Base-by-base conservation (phyloP, 1,140 invertebrate genomes). In the Thalassaphorura encarpata region DNA sequence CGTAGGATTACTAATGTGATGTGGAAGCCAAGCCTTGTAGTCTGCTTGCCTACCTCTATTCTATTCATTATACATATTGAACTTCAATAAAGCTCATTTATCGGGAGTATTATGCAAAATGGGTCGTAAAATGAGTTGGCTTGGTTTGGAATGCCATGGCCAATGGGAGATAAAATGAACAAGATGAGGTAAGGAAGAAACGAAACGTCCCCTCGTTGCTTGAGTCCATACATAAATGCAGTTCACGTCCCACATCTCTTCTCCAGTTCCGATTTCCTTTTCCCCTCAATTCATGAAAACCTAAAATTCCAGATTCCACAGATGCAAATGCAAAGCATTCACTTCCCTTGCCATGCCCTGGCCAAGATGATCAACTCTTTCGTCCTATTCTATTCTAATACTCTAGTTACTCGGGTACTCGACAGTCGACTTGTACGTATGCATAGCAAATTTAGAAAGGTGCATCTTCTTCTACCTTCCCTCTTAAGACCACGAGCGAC, bases 81-180 rank as follows among this genome's bases (percentile, higher is more conserved):
- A 39, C 56, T 53, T 58, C 56, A 54, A 54, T 59, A 59, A 59
- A 54, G 45, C 46, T 24, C 52, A 60, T 54, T 56, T 60, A 60
- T 56, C 58, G 48, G 53, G 41, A 48, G 39, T 49, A 56, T 60
- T 60, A 60, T 60, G 58, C 58, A 60, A 60, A 60, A 53, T 56
- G 49, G 29, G 40, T 52, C 53, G 49, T 56, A 8, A 27, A 26
- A n/a, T n/a, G n/a, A n/a, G n/a, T n/a, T n/a, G n/a, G n/a, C n/a
- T n/a, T n/a, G n/a, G n/a, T n/a, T n/a, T n/a, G n/a, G 13, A 51
- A 51, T 26, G 8, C 16, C 21, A 23, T 13, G 48, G 28, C 26
- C 19, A 36, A 36, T 11, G 33, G 33, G 8, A 26, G 19, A 26
- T 21, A 60, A 60, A 60, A 60, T 50, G 48, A 28, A 21, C 46